These are phyloP conservation scores for human (Homo sapiens) DNA, from an alignment of 2,113 vertebrate species.

Conservation along the genomic window GRCh38 chr14:74853001-74853500, in stretches of 20 bases:
- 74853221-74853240: conserved; percentile 48
- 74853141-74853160: conserved; percentile 55
- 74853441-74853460: neutral
- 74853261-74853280: conserved; percentile 18
- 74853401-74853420: neutral
- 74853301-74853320: neutral
- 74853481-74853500: neutral
- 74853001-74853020: conserved; percentile 61
- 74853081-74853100: conserved; percentile 67
- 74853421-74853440: conserved; percentile 34
- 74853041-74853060: conserved; percentile 75
- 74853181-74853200: conserved; percentile 60
- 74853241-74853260: neutral
- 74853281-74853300: neutral
- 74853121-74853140: conserved; percentile 58
- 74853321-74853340: neutral
- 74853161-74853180: conserved; percentile 62
- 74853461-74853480: neutral
- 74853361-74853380: neutral
- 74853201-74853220: conserved; percentile 63
- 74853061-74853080: conserved; percentile 70
- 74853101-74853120: conserved; percentile 56
- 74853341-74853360: neutral
- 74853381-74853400: neutral
- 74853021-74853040: conserved; percentile 62